Evolutionary conservation across 1,140 invertebrate species (phyloP).

Genomic region (Capitella teleta): DNA sequence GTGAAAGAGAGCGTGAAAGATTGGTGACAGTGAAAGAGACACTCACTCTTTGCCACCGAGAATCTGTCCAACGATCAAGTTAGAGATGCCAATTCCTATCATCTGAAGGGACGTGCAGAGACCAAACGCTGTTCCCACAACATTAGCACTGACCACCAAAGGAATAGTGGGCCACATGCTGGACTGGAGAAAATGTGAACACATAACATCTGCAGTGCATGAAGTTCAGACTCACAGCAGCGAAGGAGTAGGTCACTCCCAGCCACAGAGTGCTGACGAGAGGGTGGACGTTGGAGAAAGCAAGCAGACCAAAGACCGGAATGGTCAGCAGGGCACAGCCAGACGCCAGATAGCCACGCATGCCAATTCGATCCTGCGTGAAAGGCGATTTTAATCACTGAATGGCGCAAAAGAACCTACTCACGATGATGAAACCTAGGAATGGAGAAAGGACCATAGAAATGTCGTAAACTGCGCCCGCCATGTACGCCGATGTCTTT

Average conservation of each 20-base stretch:
- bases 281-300: slow-evolving; percentile 35
- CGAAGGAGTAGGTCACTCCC: slow-evolving; percentile 42
- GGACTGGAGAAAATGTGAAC: slow-evolving; percentile 22
- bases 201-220: neutral
- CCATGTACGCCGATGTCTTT: slow-evolving; percentile 33
- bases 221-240: slow-evolving; percentile 33
- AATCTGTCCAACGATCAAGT: slow-evolving; percentile 40
- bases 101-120: slow-evolving; percentile 43
- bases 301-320: slow-evolving; percentile 41
- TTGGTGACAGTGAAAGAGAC: neutral
- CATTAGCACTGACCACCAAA: slow-evolving; percentile 37
- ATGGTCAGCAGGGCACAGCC: slow-evolving; percentile 35
- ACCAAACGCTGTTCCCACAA: slow-evolving; percentile 43
- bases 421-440: slow-evolving; percentile 42
- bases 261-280: slow-evolving; percentile 39
- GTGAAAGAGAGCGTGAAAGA: slow-evolving; percentile 10
- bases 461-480: slow-evolving; percentile 42
- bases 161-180: slow-evolving; percentile 44
- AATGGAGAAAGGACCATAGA: slow-evolving; percentile 43
- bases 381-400: too few species aligned
- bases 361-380: slow-evolving; percentile 39
- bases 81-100: slow-evolving; percentile 43
- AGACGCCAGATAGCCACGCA: slow-evolving; percentile 35
- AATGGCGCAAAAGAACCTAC: too few species aligned
- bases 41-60: slow-evolving; percentile 21